These are phyloP conservation scores for Spea hammondii DNA, from an alignment of 2,797 vertebrate genomes.

Conservation along the genomic window DNA sequence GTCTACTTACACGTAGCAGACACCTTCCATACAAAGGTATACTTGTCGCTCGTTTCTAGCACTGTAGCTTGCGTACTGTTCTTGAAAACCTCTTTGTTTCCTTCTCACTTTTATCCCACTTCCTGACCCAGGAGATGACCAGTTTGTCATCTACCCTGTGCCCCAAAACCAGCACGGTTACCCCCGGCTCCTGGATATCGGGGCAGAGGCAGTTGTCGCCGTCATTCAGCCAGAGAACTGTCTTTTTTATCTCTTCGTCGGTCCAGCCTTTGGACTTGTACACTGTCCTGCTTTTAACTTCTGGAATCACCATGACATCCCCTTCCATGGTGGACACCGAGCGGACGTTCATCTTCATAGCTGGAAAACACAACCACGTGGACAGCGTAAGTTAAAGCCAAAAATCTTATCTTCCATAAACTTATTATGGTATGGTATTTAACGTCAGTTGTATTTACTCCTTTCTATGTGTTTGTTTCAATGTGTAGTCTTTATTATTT, in stretches of 20 bases:
- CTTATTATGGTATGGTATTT: too few species aligned
- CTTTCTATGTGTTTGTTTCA: too few species aligned
- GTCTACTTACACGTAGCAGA: neutral
- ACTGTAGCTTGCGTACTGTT: conserved; percentile 68
- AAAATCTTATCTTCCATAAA: too few species aligned
- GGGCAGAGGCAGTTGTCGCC: conserved; percentile 70
- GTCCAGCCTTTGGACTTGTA: conserved; percentile 67
- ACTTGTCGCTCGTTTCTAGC: conserved; percentile 52
- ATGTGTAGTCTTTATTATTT: too few species aligned
- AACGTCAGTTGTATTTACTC: too few species aligned
- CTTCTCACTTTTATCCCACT: conserved; percentile 70
- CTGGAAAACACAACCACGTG: conserved; percentile 20
- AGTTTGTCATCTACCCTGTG: conserved; percentile 66
- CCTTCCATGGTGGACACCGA: conserved; percentile 40
- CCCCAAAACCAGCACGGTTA: conserved; percentile 67
- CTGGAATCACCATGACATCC: conserved; percentile 70
- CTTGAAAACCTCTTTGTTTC: conserved; percentile 75
- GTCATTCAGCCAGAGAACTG: conserved; percentile 70
- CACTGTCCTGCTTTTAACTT: conserved; percentile 68
- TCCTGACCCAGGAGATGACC: conserved; percentile 70
- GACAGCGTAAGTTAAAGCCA: neutral
- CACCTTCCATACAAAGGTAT: neutral
- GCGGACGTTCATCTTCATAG: conserved; percentile 53
- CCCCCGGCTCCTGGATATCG: conserved; percentile 61
- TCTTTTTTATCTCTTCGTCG: conserved; percentile 65